A percentile compares a stretch with the other conserved stretches of the same genome.
Conservation (phyloP, 2,797 vertebrate genomes). For the Brachyalestes nurse region DNA sequence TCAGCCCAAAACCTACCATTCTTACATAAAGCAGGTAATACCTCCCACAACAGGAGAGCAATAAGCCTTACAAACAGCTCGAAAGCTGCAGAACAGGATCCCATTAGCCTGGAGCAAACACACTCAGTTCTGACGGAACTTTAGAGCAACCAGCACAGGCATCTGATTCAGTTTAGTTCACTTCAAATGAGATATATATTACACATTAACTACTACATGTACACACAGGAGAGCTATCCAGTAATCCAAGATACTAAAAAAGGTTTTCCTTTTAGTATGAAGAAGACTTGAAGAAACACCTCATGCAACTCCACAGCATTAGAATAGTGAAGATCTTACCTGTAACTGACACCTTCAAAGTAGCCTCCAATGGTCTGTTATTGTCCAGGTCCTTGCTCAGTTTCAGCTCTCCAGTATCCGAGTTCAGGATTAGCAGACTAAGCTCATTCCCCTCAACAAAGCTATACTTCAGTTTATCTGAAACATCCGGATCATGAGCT, state of each 20-base stretch:
- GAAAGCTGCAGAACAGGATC: slow-evolving; percentile 78
- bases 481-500: slow-evolving; percentile 86
- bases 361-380: slow-evolving; percentile 86
- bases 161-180: slow-evolving; percentile 5
- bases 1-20: neutral
- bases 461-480: slow-evolving; percentile 83
- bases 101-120: slow-evolving; percentile 68
- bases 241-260: too few species aligned
- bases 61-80: slow-evolving; percentile 56
- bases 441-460: slow-evolving; percentile 88
- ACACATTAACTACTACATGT: neutral
- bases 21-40: slow-evolving; percentile 17
- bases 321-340: slow-evolving; percentile 82
- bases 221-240: neutral
- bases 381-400: slow-evolving; percentile 86
- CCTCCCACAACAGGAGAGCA: slow-evolving; percentile 31
- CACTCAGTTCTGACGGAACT: neutral
- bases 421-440: slow-evolving; percentile 81
- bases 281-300: too few species aligned
- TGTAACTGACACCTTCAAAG: slow-evolving; percentile 85
- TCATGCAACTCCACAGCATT: neutral
- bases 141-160: slow-evolving; percentile 13
- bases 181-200: neutral
- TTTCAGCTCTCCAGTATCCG: slow-evolving; percentile 83
- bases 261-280: too few species aligned